Percentiles rank a stretch among this genome's conserved stretches.
Conservation (phyloP, 2,888 invertebrate species). For the Himalopsyche tibetana region DNA sequence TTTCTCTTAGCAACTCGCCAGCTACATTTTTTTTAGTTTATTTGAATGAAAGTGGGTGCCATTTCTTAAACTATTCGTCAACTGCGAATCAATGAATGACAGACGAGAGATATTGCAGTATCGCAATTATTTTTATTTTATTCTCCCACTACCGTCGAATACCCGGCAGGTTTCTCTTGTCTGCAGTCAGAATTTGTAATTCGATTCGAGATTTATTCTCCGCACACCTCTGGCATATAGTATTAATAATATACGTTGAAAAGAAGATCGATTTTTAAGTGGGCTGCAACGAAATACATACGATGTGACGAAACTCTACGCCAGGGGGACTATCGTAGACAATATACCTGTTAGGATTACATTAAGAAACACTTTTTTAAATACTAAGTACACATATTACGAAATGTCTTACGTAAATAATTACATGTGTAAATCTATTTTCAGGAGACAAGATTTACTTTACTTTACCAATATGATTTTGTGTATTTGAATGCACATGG, state of each 20-base stretch:
- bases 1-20: not conserved
- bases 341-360: no score
- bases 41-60: not conserved
- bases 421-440: no score
- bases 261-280: no score
- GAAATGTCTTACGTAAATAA: no score
- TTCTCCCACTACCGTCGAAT: not conserved
- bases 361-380: no score
- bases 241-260: not conserved
- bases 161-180: not conserved
- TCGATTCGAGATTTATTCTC: not conserved
- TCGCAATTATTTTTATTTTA: not conserved
- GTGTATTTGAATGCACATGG: no score
- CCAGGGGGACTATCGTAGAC: no score
- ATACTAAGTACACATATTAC: no score
- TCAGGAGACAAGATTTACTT: no score
- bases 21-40: not conserved
- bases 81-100: not conserved
- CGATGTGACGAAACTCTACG: no score
- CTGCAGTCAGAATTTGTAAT: constrained; percentile 20
- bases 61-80: not conserved
- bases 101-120: not conserved
- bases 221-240: not conserved
- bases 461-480: no score
- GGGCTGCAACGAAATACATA: no score